Conservation (phyloP, 2,113 vertebrate species). For the Seriola rivoliana region DNA sequence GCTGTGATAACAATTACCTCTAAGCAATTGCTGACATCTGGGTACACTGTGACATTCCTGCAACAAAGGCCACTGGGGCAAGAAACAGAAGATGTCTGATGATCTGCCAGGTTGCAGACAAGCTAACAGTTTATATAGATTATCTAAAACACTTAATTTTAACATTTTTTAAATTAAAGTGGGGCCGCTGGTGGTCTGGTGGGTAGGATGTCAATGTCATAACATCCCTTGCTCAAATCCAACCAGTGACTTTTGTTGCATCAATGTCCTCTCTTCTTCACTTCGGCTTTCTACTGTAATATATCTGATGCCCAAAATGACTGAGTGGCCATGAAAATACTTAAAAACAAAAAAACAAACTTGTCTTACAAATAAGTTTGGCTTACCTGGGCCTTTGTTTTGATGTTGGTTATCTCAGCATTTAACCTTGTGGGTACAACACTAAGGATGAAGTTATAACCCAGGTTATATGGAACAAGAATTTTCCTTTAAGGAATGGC, state of each 20-base stretch:
- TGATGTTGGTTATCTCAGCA: no score
- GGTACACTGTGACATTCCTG: background rate
- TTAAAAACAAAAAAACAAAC: no score
- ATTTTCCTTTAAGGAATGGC: background rate
- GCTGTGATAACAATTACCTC: background rate
- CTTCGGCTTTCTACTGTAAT: background rate
- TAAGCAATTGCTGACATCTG: background rate
- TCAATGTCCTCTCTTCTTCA: background rate
- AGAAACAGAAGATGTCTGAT: background rate
- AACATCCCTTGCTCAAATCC: background rate
- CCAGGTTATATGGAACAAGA: background rate
- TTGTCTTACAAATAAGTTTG: background rate
- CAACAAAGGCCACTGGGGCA: background rate
- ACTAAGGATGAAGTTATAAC: background rate
- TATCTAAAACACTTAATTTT: background rate
- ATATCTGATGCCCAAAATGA: background rate
- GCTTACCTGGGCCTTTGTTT: no score
- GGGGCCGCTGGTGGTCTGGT: background rate
- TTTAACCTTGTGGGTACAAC: no score
- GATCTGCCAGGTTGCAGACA: background rate
- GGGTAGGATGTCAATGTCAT: background rate
- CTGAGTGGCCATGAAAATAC: background rate
- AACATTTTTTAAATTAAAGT: background rate
- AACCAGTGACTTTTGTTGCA: background rate
- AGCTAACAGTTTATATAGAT: background rate